Percentiles rank a stretch among this genome's conserved stretches.
Evolutionary conservation across 2,113 vertebrate species (phyloP).

Genomic region (Elaphurus davidianus): DNA sequence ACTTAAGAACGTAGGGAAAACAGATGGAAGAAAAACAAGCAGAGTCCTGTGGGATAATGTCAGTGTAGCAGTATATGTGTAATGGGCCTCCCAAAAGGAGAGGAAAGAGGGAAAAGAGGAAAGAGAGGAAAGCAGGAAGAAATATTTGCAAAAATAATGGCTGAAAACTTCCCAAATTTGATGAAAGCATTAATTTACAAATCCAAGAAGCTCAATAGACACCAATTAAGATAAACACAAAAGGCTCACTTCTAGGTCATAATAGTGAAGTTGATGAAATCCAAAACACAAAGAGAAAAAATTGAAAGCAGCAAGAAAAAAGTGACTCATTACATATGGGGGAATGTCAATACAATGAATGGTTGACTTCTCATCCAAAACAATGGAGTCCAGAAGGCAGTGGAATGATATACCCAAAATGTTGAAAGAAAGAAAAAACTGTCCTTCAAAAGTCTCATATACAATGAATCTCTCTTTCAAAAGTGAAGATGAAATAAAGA

Average conservation of each 20-base stretch:
- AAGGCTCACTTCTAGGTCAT: neutral
- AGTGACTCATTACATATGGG: neutral
- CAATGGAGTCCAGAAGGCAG: neutral
- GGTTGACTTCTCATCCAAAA: neutral
- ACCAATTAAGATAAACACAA: neutral
- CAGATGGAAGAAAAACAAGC: neutral
- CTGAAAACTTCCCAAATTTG: neutral
- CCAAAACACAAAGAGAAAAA: neutral
- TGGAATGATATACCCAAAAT: neutral
- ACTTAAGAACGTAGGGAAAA: neutral
- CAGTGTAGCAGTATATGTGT: neutral
- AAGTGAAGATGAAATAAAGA: neutral
- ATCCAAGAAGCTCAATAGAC: neutral
- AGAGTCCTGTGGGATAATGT: neutral
- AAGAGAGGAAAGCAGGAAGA: neutral
- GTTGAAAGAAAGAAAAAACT: neutral
- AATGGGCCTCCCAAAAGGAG: neutral
- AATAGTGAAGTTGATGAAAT: neutral
- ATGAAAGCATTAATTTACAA: neutral
- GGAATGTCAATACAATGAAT: neutral
- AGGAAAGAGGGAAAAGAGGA: neutral
- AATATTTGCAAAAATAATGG: neutral
- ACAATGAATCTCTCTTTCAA: neutral
- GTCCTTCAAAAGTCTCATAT: neutral
- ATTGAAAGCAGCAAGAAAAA: neutral